Base-by-base conservation (phyloP, 2,888 invertebrate genomes). In the Lutraria lutraria region DNA sequence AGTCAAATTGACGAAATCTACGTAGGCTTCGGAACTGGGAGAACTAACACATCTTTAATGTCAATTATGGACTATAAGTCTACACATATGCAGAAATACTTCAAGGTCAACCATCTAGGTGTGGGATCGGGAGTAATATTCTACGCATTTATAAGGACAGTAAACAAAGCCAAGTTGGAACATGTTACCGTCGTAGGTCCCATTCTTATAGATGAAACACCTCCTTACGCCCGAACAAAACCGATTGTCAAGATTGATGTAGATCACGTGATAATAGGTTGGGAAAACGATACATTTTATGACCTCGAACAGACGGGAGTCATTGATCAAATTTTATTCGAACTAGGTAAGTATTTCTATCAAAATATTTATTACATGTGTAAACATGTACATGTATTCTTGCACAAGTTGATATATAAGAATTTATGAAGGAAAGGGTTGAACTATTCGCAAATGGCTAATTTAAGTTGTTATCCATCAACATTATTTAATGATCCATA, bases 91-190 rank as follows among this genome's bases (percentile, higher is more conserved):
- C 87, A 90, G 21, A 43, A 81, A 15, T 83, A 34, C 29, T 94
- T 89, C 76, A 89, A 83, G 53, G 53, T 80, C 3, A 76, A 81
- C 19, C 93, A 93, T 82, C 68, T 85, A 54, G 94, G 94, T 12
- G 43, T 94, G 12, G 87, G 86, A 3, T 81, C 88, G 2, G 88
- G 88, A 10, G 54, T 89, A 31, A 19, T 79, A 16, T 91, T 94
- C 34, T 93, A 90, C 80, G 79, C 92, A 13, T 91, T 93, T 54
- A 83, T 94, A 0, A 92, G 89, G 76, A 86, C 89, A 15, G 19
- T 80, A 12, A 94, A 93, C 88, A 93, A 93, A 88, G 93, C 94
- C 31, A 91, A 90, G 12, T 25, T 93, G 21, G 80, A 88, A 56
- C 83, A 68, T 8, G 81, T 89, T 6, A 72, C 72, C 15, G 52